Evolutionary conservation across 2,113 vertebrate species (phyloP), one percentile per base, ranked within the genome.

Genomic region (Colius striatus): DNA sequence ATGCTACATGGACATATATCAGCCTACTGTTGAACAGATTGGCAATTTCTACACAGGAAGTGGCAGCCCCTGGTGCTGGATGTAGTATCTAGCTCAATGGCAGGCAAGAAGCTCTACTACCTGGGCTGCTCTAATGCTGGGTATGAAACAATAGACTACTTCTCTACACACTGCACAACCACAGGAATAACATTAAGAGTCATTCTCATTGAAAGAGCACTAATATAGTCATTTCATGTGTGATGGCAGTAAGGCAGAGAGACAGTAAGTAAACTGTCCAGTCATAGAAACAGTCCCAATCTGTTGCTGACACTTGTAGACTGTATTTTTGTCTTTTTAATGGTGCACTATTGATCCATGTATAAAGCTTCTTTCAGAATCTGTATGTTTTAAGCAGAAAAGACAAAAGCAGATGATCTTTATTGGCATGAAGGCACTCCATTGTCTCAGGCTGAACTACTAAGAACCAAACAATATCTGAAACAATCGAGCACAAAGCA

Each of bases 201-300:
- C 20, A 45, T 53, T 62, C 75, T 54, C 66, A 21, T 51, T 90
- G 34, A 67, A 83, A 86, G 61, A 85, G 10, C 27, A 13, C 43
- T 70, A 66, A 73, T 71, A 41, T 9, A 67, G 11, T 65, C 1
- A 77, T 81, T 89, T 92, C 21, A 62, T 13, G 13, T 15, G 27
- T 47, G 38, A 88, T 30, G 63, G 16, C 83, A 93, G 36, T n/a
- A 85, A 80, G n/a, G 60, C 60, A 88, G 16, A 58, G 30, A 82
- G 63, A 88, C 58, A 73, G 50, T 51, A 83, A 90, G 60, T 77
- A 95, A 90, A 90, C 77, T 32, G 20, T 51, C 22, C 65, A 88
- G 60, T 11, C 36, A 47, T 17, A 66, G 25, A 84, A 29, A 25
- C 32, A 66, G 72, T 88, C 41, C 34, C 55, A 74, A 27, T 79